These are phyloP conservation scores for Tragelaphus eurycerus DNA, from an alignment of 2,797 vertebrate species.

Conservation along the genomic window DNA sequence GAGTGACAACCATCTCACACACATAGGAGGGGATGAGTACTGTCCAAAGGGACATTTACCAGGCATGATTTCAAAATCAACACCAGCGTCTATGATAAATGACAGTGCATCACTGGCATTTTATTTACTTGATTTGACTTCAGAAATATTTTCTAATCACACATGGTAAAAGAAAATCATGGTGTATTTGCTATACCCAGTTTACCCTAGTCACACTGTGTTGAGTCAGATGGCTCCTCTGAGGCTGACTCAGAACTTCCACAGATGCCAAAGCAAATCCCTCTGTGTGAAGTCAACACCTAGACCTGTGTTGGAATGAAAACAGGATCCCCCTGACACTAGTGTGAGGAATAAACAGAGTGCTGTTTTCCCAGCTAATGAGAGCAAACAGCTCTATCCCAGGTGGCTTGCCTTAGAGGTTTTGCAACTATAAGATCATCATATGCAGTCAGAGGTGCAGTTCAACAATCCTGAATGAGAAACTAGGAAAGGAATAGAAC, in stretches of 20 bases:
- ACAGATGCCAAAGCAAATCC: constrained; percentile 50
- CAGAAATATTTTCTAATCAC: constrained; percentile 39
- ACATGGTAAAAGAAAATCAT: constrained; percentile 54
- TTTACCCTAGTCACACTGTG: constrained; percentile 54
- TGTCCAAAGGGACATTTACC: neutral
- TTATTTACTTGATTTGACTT: constrained; percentile 57
- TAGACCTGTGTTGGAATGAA: constrained; percentile 71
- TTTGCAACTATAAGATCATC: constrained; percentile 54
- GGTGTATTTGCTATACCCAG: constrained; percentile 15
- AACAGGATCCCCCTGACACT: constrained; percentile 47
- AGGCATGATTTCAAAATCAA: constrained; percentile 20
- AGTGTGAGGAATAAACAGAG: constrained; percentile 66
- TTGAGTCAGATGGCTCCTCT: constrained; percentile 58
- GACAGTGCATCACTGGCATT: neutral
- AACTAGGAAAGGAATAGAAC: constrained; percentile 39
- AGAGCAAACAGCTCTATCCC: constrained; percentile 61
- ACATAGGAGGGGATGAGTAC: neutral
- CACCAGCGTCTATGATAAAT: neutral
- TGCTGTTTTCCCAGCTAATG: constrained; percentile 69
- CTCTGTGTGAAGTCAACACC: constrained; percentile 69
- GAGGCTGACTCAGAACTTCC: constrained; percentile 62
- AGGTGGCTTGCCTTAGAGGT: constrained; percentile 26
- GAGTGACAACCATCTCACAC: neutral
- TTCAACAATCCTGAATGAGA: constrained; percentile 45
- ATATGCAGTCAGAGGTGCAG: constrained; percentile 25